Base-by-base conservation (phyloP, 2,888 invertebrate species). In the Aphodius granarius region DNA sequence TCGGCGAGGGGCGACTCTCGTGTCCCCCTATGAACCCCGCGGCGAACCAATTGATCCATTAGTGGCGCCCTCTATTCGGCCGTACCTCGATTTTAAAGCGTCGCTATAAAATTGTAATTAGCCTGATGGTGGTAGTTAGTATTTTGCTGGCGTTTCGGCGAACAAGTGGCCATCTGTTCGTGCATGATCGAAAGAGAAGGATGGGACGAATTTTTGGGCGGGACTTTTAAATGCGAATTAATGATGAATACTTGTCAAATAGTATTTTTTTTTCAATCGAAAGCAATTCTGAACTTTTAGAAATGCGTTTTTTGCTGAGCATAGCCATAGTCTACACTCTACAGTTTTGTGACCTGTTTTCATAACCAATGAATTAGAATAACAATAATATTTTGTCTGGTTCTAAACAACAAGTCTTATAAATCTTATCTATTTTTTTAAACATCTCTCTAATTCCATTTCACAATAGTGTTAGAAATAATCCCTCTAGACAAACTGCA, bases 21-120 rank as follows among this genome's bases (percentile, higher is more conserved):
- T 43, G 43, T 43, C 43, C 43, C 43, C 43, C 43, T 43, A 43
- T 43, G 43, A 43, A 43, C 43, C 43, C 43, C 43, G 43, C 43
- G 43, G 43, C 43, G 43, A 43, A 43, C 43, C 43, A 43, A 43
- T 43, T 73, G 71, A 19, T 70, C 76, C 76, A 76, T 76, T 76
- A 76, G 76, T 21, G 68, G 68, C 20, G n/a, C 73, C 70, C 18
- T 68, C 76, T 70, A 76, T 68, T 76, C 73, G 76, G 73, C 71
- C 66, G 63, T 43, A 43, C 43, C 43, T 2, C 43, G 43, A 43
- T 43, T 43, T 43, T 43, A 43, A 43, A 43, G 43, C 43, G 70
- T 70, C 73, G 71, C 9, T 43, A 43, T 43, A 43, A 43, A 43
- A 43, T 43, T 43, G 43, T 43, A 43, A 43, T 43, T 43, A 43